A percentile compares a stretch with the other conserved stretches of the same genome.
Evolutionary conservation across 2,797 vertebrate species (phyloP).

Genomic region (Selene dorsalis): DNA sequence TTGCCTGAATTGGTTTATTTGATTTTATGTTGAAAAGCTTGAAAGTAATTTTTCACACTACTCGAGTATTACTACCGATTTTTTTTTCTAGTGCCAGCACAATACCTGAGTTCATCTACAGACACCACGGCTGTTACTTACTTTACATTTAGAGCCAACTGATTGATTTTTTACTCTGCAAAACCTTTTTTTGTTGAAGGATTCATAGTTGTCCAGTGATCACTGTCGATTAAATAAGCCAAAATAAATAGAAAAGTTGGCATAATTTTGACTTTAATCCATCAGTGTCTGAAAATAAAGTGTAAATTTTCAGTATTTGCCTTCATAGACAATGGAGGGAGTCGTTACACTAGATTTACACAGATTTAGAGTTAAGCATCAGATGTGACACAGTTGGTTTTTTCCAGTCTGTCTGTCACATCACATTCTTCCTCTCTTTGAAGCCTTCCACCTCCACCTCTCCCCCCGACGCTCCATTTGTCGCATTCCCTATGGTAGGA

Average conservation of each 20-base stretch:
- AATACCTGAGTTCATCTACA: not conserved
- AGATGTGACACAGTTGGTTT: constrained; percentile 6
- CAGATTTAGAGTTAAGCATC: not conserved
- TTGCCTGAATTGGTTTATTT: not conserved
- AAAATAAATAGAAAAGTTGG: not conserved
- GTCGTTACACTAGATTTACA: not conserved
- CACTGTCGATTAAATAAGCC: not conserved
- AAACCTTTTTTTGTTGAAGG: not conserved
- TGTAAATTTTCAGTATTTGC: not conserved
- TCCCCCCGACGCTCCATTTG: not conserved
- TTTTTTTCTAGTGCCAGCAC: not conserved
- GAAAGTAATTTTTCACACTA: constrained; percentile 1
- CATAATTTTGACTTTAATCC: not conserved
- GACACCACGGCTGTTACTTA: not conserved
- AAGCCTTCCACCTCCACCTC: constrained; percentile 8
- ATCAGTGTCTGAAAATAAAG: not conserved
- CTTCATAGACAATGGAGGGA: not conserved
- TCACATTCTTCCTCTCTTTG: constrained; percentile 10
- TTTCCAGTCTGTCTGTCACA: constrained; percentile 8
- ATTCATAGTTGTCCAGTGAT: not conserved
- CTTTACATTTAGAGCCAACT: not conserved
- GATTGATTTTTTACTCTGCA: not conserved
- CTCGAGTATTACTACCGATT: not conserved
- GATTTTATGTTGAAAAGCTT: not conserved
- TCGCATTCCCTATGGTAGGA: not conserved